Evolutionary conservation across 2,113 vertebrate genomes (phyloP).

Genomic region (Hyaena hyaena): DNA sequence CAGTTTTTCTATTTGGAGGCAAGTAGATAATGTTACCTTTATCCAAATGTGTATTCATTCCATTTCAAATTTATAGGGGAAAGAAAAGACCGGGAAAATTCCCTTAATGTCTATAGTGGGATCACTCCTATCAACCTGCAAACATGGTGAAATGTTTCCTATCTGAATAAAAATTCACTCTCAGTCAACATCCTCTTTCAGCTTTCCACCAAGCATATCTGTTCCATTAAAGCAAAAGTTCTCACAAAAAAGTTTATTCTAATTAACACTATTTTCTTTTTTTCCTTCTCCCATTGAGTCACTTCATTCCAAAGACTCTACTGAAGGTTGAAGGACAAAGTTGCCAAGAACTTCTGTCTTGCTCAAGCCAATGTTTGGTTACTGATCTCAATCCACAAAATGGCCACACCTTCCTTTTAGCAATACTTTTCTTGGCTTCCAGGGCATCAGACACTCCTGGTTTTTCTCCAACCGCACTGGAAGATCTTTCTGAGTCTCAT

Average conservation of each 20-base stretch:
- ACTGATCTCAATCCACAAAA: background rate
- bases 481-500: background rate
- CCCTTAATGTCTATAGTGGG: background rate
- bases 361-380: background rate
- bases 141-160: background rate
- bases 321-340: background rate
- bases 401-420: background rate
- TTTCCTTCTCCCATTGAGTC: background rate
- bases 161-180: background rate
- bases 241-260: background rate
- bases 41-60: constrained; percentile 18
- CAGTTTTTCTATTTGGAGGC: constrained; percentile 7
- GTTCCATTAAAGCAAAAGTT: background rate
- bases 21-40: constrained; percentile 21
- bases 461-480: background rate
- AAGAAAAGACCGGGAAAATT: constrained; percentile 25
- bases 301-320: background rate
- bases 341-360: background rate
- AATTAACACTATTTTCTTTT: background rate
- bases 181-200: background rate
- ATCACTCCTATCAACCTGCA: background rate
- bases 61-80: constrained; percentile 1
- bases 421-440: background rate
- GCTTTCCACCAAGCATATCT: background rate
- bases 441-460: background rate